Evolutionary conservation across 2,888 invertebrate species (phyloP).

Genomic region (Labia minor): DNA sequence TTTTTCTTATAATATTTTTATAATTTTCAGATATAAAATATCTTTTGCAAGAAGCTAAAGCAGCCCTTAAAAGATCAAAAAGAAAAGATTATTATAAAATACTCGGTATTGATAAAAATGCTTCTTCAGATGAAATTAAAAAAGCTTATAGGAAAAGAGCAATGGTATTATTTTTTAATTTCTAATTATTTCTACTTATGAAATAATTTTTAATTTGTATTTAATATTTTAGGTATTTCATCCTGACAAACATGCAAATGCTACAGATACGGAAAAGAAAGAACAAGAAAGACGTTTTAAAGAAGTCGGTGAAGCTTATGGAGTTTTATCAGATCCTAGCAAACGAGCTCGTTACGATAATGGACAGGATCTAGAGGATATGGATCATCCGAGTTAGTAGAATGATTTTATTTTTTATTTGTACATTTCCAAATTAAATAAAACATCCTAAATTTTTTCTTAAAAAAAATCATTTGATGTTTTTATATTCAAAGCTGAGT

Average conservation of each 20-base stretch:
- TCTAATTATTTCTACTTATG: neutral
- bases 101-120: constrained; percentile 69
- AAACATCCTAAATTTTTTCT: constrained; percentile 22
- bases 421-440: neutral
- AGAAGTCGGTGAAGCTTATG: constrained; percentile 93
- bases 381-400: constrained; percentile 41
- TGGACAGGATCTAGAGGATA: constrained; percentile 79
- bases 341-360: constrained; percentile 84
- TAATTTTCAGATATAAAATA: constrained; percentile 55
- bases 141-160: constrained; percentile 89
- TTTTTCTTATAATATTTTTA: too few species aligned
- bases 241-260: constrained; percentile 78
- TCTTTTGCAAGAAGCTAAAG: constrained; percentile 74
- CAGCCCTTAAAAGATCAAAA: constrained; percentile 80
- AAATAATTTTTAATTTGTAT: neutral
- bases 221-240: constrained; percentile 17
- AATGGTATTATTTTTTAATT: constrained; percentile 49
- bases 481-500: constrained; percentile 15
- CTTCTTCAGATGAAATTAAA: constrained; percentile 84
- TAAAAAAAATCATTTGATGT: neutral
- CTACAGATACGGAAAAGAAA: constrained; percentile 69
- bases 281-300: constrained; percentile 91
- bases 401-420: constrained; percentile 17
- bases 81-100: constrained; percentile 96
- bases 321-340: constrained; percentile 78